These are phyloP conservation scores for Lasioglossum figueresi DNA, from an alignment of 2,888 invertebrate genomes.

Conservation along the genomic window DNA sequence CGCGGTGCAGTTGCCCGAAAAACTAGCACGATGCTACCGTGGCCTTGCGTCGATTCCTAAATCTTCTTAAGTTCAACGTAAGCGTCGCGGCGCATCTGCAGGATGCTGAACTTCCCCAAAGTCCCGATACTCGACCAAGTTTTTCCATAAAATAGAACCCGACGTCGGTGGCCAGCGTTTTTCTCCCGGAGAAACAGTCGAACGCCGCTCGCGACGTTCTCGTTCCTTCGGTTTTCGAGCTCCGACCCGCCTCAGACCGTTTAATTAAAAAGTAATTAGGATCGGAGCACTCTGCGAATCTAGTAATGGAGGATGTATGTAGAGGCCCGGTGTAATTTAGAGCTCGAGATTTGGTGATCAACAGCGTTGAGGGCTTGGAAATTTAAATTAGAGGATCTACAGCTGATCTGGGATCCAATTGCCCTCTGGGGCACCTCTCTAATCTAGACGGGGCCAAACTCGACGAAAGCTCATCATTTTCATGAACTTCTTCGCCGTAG, in stretches of 20 bases:
- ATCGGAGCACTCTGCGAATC: not conserved
- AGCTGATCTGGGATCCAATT: not conserved
- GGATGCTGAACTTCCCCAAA: conserved; percentile 57
- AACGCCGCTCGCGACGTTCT: not conserved
- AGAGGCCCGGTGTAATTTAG: not conserved
- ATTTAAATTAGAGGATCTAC: not conserved
- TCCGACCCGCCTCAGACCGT: not conserved
- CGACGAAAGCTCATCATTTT: no score
- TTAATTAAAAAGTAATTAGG: conserved; percentile 11
- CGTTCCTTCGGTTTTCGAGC: not conserved
- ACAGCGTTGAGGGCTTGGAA: not conserved
- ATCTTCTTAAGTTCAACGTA: conserved; percentile 63
- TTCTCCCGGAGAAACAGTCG: not conserved
- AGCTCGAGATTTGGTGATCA: not conserved
- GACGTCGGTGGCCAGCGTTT: conserved; percentile 8
- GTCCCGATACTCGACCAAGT: conserved; percentile 55
- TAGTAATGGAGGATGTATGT: not conserved
- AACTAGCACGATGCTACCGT: conserved; percentile 17
- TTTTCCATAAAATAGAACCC: conserved; percentile 60
- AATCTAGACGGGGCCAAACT: no score
- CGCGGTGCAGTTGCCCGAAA: not conserved
- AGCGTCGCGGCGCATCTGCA: conserved; percentile 63
- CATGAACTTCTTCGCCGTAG: no score
- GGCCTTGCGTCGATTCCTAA: conserved; percentile 51
- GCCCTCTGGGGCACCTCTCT: not conserved